Evolutionary conservation across 2,888 invertebrate species (phyloP).

Genomic region (Cephus sareptanus): DNA sequence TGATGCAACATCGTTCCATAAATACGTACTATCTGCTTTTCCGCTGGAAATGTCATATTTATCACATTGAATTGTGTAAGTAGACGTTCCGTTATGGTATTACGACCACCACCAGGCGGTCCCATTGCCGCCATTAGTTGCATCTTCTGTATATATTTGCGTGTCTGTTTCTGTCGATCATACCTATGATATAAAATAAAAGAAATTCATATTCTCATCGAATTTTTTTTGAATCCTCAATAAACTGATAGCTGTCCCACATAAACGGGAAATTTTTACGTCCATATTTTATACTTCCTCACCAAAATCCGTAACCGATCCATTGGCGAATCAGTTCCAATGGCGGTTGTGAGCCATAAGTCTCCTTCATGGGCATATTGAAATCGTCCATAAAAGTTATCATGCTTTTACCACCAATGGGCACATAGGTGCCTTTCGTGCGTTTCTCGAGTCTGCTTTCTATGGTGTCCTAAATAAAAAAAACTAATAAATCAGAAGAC

Average conservation of each 20-base stretch:
- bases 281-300: slow-evolving; percentile 13
- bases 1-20: slow-evolving; percentile 87
- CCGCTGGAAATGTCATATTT: slow-evolving; percentile 85
- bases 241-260: background rate
- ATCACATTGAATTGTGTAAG: slow-evolving; percentile 82
- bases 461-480: slow-evolving; percentile 76
- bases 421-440: slow-evolving; percentile 85
- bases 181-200: slow-evolving; percentile 64
- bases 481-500: background rate
- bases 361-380: slow-evolving; percentile 92
- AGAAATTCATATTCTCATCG: background rate
- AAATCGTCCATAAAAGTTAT: slow-evolving; percentile 92
- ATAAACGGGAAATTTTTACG: background rate
- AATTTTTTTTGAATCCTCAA: background rate
- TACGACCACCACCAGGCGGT: slow-evolving; percentile 88
- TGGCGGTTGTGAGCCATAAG: slow-evolving; percentile 90
- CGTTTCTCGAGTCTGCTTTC: slow-evolving; percentile 89
- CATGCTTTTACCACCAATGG: slow-evolving; percentile 84
- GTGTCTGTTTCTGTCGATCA: slow-evolving; percentile 81
- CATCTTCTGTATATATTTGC: slow-evolving; percentile 83
- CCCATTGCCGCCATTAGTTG: slow-evolving; percentile 85
- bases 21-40: slow-evolving; percentile 81
- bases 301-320: slow-evolving; percentile 91
- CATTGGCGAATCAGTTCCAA: slow-evolving; percentile 86
- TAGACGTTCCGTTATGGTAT: slow-evolving; percentile 81